Evolutionary conservation across 2,797 vertebrate species (phyloP).

Genomic region (Rhinatrema bivittatum): DNA sequence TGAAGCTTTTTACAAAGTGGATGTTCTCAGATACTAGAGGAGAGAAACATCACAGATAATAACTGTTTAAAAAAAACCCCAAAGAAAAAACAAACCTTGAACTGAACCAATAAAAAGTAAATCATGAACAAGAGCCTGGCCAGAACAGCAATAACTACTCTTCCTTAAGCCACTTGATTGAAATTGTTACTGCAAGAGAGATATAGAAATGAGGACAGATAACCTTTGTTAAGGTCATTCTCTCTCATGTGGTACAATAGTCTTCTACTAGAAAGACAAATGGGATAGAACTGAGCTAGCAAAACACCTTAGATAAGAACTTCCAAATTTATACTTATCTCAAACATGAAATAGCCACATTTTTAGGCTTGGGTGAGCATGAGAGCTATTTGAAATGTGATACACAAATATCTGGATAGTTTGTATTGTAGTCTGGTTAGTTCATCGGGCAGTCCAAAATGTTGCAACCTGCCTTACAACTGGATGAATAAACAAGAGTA

Average conservation of each 20-base stretch:
- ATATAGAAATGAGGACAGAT: not conserved
- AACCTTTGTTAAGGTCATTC: not conserved
- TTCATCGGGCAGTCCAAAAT: too few relatives aligned
- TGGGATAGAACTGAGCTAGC: not conserved
- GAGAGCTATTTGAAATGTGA: not conserved
- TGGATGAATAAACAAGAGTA: too few relatives aligned
- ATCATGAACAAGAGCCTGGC: not conserved
- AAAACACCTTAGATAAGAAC: not conserved
- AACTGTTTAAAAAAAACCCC: too few relatives aligned
- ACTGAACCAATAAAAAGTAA: too few relatives aligned
- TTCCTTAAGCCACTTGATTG: not conserved
- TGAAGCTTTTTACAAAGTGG: too few relatives aligned
- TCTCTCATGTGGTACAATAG: not conserved
- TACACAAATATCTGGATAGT: not conserved
- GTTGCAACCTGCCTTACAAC: too few relatives aligned
- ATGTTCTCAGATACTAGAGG: too few relatives aligned
- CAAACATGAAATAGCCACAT: not conserved
- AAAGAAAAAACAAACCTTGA: too few relatives aligned
- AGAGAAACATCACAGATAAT: too few relatives aligned
- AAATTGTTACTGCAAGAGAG: not conserved
- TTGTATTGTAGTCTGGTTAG: too few relatives aligned
- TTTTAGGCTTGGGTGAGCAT: not conserved
- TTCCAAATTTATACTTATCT: not conserved
- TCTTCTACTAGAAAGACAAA: not conserved
- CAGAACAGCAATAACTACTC: not conserved